These are phyloP conservation scores for Nycticryphes semicollaris DNA, from an alignment of 2,113 vertebrate genomes.

Conservation along the genomic window DNA sequence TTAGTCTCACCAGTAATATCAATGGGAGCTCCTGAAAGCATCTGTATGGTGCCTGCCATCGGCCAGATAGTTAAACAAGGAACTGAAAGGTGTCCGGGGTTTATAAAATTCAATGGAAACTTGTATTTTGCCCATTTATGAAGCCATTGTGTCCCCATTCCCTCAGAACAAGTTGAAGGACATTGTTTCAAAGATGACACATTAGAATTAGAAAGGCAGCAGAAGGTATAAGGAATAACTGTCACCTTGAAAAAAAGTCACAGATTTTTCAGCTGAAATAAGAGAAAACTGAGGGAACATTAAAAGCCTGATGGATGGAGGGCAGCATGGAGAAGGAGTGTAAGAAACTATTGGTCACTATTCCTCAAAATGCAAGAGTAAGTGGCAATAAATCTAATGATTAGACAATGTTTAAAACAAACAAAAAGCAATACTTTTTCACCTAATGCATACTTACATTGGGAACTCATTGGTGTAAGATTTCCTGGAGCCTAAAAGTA, in stretches of 20 bases:
- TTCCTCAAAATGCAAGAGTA: not conserved
- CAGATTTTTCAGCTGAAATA: not conserved
- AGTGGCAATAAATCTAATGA: not conserved
- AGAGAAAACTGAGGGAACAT: not conserved
- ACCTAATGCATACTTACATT: not conserved
- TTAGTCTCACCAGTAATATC: not conserved
- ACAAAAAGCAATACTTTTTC: not conserved
- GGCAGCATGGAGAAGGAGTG: not conserved
- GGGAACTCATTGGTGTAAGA: not conserved
- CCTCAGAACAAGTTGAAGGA: not conserved
- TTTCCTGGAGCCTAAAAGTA: not conserved
- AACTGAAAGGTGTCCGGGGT: not conserved
- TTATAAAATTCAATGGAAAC: not conserved
- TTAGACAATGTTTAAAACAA: not conserved
- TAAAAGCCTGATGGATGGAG: not conserved
- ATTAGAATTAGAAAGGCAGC: not conserved
- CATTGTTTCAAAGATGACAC: not conserved
- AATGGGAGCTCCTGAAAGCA: not conserved
- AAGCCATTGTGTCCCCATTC: not conserved
- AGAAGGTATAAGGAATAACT: not conserved
- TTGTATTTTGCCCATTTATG: not conserved
- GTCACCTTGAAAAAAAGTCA: not conserved
- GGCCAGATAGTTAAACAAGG: not conserved
- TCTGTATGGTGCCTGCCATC: not conserved
- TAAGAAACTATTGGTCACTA: rapidly evolving